Percentiles rank a stretch among this genome's conserved stretches.
Evolutionary conservation across 2,888 invertebrate species (phyloP).

Genomic region (Scaptodrosophila latifasciaeformis): DNA sequence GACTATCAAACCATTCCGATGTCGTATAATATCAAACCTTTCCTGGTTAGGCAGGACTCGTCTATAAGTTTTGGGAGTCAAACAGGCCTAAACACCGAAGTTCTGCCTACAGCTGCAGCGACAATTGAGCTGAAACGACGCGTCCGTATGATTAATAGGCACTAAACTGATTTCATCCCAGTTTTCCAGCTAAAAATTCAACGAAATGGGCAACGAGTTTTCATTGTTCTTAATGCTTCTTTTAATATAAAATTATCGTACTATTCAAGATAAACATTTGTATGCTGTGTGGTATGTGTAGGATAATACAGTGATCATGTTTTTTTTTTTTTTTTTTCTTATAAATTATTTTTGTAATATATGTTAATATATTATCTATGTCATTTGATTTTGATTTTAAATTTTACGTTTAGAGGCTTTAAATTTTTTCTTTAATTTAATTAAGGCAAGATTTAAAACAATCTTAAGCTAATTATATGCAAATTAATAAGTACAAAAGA

Average conservation of each 20-base stretch:
- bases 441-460: constrained; percentile 72
- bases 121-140: constrained; percentile 66
- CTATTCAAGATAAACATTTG: constrained; percentile 22
- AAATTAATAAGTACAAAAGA: no score
- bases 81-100: constrained; percentile 21
- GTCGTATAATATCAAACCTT: no score
- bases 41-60: constrained; percentile 48
- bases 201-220: not conserved
- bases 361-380: constrained; percentile 20
- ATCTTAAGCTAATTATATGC: constrained; percentile 58
- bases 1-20: constrained; percentile 56
- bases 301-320: no score
- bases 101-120: constrained; percentile 29
- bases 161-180: constrained; percentile 45
- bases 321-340: not conserved
- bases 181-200: constrained; percentile 1
- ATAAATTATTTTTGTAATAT: constrained; percentile 9
- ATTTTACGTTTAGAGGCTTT: not conserved
- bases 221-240: constrained; percentile 28
- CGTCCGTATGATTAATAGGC: constrained; percentile 73
- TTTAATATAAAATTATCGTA: constrained; percentile 24
- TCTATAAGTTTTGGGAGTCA: constrained; percentile 40
- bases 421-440: constrained; percentile 34
- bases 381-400: constrained; percentile 13
- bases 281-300: no score